Evolutionary conservation across 1,140 invertebrate species (phyloP), one percentile per base, ranked within the genome.

Genomic region (Zeugodacus cucurbitae): DNA sequence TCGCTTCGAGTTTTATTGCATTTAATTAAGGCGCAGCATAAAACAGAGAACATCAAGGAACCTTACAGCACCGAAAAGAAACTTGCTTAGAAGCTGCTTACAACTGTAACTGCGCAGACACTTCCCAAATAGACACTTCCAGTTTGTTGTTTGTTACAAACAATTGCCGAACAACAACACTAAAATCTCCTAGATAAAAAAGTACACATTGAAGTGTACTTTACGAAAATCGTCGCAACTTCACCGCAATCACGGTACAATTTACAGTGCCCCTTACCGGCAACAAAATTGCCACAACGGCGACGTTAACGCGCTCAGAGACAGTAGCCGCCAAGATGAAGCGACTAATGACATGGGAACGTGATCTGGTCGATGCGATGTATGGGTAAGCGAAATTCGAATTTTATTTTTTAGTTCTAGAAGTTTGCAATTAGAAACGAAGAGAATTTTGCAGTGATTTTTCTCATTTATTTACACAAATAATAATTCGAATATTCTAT

Each of bases 281-380:
- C 85, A 86, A 86, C 85, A 86, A 86, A 86, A 59, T 86, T 58
- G 85, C 85, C 57, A 86, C 85, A 26, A 86, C 57, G 48, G 57
- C 85, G 48, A 58, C 85, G 11, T 41, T 58, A 86, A 86, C 85
- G 44, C 74, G 74, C 74, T 58, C 85, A 29, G 57, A 86, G 58
- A 86, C 85, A 86, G 58, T 87, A 32, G 67, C 22, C 14, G 88
- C 29, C 90, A 92, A 89, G 67, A 93, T 93, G 92, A 93, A 93
- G 90, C 92, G 92, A 86, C 88, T 93, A 87, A 91, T 92, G 91
- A 93, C 92, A 88, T 93, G 92, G 92, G 92, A 93, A 89, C 92
- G 92, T 58, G 92, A 93, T 91, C 91, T 93, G 54, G 92, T 93
- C 88, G 92, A 93, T 91, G 92, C 92, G 74, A 93, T 93, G 92